phyloP scores from a whole-genome alignment of 2,113 vertebrate species.

The Coptodon rendalli region DNA sequence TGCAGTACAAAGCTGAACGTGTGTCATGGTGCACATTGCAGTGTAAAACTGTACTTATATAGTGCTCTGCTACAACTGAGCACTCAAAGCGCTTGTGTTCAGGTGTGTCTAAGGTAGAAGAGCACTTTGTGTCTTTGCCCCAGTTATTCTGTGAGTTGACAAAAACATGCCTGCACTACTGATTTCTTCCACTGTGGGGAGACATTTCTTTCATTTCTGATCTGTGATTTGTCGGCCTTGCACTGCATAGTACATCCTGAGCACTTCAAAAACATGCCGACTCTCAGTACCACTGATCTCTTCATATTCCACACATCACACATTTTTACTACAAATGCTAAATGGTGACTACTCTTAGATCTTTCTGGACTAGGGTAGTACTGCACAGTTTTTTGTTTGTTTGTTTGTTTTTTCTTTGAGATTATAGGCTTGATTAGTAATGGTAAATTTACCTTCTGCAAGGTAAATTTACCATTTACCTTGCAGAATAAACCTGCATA shows the following conservation, averaged over 20 bases:
- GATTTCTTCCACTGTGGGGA: not conserved
- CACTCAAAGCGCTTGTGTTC: not conserved
- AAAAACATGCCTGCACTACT: conserved; percentile 4
- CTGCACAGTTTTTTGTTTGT: not conserved
- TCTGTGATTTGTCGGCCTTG: not conserved
- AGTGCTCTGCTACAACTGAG: not conserved
- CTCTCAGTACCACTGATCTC: not conserved
- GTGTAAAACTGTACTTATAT: not conserved
- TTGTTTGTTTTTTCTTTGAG: not conserved
- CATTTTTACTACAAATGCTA: not conserved
- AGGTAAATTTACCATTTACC: too few relatives aligned
- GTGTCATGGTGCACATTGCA: not conserved
- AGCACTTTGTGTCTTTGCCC: not conserved
- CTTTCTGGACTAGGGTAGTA: not conserved
- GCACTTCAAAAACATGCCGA: not conserved
- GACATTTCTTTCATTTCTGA: conserved; percentile 19
- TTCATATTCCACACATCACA: not conserved
- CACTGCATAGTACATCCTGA: not conserved
- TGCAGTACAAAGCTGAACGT: not conserved
- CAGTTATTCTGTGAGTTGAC: conserved; percentile 15
- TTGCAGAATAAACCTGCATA: not conserved
- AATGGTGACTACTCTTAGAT: not conserved
- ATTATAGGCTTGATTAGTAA: not conserved
- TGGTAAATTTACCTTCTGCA: too few relatives aligned
- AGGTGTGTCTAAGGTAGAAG: not conserved